Base-by-base conservation (phyloP, 30 jellyfish, hydroid and myxozoan genomes). In the Hydractinia echinata region DNA sequence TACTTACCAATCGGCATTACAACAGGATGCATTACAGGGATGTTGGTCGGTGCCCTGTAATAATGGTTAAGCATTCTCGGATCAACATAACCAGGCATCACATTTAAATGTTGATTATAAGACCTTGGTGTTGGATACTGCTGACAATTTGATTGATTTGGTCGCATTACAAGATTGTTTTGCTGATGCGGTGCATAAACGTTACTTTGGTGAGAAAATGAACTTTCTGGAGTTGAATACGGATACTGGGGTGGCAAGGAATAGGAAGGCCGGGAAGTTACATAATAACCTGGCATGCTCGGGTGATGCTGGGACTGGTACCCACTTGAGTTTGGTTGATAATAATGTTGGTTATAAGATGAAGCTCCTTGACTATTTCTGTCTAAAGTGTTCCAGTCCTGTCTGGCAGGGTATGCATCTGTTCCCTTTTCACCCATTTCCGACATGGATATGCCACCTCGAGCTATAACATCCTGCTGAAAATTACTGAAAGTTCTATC, bases 141-240 rank as follows among this genome's bases (percentile, higher is more conserved):
- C 51, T 71, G 81, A 9, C 15, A 20, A 58, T 71, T 20, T 19
- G 81, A 58, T 71, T 71, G 81, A 9, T 71, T 54, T 19, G 81
- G 8, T 7, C 60, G 74, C 74, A 64, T 7, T 6, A 64, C 51
- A 58, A 14, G 52, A 4, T 15, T 50, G 81, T 50, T 71, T 15
- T 7, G 39, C 53, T 13, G 81, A 48, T 54, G 51, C 2, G 20
- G 20, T 48, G 78, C 60, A 30, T 30, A 30, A 30, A 30, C 44
- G 44, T 30, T 30, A 8, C 39, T 54, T 7, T 54, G 44, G 11
- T 52, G 81, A 11, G 81, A 50, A 8, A 8, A 52, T 7, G 81
- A 13, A 64, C 4, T n/a, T 51, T n/a, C 39, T 13, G 9, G 74
- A 7, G 74, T 7, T n/a, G 74, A 64, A 13, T 64, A 64, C 1